A percentile compares a stretch with the other conserved stretches of the same genome.
These are phyloP conservation scores for Chascanopsetta lugubris DNA, from an alignment of 2,113 vertebrate genomes.

Conservation along the genomic window DNA sequence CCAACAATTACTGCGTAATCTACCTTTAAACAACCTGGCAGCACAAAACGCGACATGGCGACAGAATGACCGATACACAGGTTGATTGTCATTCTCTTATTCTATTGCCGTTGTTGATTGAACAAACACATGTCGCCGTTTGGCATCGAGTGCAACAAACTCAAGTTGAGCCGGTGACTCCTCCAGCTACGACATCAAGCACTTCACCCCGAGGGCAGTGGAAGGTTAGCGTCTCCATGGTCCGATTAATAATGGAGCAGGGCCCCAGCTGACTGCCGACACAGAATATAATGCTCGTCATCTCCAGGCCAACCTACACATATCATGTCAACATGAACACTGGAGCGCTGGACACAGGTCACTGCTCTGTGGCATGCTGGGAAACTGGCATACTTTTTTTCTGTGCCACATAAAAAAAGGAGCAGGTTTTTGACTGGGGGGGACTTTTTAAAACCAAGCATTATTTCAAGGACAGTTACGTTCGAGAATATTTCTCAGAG, in stretches of 20 bases:
- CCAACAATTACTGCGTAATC: too few species aligned
- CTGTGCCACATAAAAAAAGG: too few species aligned
- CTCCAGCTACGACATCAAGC: constrained; percentile 13
- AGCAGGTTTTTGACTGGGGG: too few species aligned
- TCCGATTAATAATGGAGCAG: constrained; percentile 82
- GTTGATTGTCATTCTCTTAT: too few species aligned
- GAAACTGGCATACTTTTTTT: too few species aligned
- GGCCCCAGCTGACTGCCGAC: constrained; percentile 79
- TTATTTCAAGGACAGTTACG: constrained; percentile 30
- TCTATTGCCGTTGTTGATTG: constrained; percentile 2
- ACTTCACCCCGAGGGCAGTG: constrained; percentile 60
- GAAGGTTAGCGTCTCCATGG: constrained; percentile 70
- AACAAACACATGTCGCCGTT: neutral
- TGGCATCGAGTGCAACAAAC: constrained; percentile 1
- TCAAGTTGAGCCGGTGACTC: constrained; percentile 18
- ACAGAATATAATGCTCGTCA: constrained; percentile 70
- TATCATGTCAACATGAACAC: constrained; percentile 56
- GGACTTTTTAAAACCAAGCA: neutral
- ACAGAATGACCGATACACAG: too few species aligned
- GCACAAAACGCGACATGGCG: too few species aligned
- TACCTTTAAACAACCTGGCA: too few species aligned
- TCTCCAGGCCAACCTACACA: constrained; percentile 74
- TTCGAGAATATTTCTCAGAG: constrained; percentile 3
- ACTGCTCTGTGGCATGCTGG: constrained; percentile 39
- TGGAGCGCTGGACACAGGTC: constrained; percentile 54